Conservation (phyloP, 2,113 vertebrate species). For the Nesospiza acunhae region DNA sequence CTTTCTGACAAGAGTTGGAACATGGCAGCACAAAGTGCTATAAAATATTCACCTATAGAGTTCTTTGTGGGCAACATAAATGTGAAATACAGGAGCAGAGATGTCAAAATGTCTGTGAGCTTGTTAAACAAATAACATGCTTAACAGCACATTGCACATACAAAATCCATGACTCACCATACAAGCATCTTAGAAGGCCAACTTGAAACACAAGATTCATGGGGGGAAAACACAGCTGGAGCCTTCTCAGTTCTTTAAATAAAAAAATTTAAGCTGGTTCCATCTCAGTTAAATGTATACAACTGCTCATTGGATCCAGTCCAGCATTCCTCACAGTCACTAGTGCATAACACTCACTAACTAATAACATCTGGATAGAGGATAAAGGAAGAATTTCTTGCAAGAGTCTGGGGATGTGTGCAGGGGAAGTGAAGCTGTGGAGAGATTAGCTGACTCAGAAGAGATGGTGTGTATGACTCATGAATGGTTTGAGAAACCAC, state of each 20-base stretch:
- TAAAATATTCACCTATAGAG: background rate
- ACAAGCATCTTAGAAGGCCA: background rate
- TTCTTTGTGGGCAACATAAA: background rate
- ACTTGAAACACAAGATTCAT: background rate
- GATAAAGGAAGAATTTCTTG: conserved; percentile 14
- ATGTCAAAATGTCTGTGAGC: background rate
- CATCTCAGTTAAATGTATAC: background rate
- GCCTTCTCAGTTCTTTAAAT: background rate
- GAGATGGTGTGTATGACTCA: background rate
- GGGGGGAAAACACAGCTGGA: background rate
- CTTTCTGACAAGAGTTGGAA: background rate
- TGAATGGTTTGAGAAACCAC: background rate
- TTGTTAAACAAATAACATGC: background rate
- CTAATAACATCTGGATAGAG: conserved; percentile 37
- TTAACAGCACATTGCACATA: background rate
- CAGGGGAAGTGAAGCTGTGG: background rate
- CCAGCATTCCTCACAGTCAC: background rate
- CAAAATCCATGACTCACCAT: background rate
- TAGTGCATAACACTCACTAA: background rate
- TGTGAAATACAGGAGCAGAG: background rate
- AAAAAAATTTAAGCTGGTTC: background rate
- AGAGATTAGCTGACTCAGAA: conserved; percentile 18
- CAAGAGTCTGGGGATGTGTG: background rate
- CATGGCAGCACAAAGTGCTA: background rate
- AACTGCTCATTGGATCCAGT: conserved; percentile 2